Base-by-base conservation (phyloP, 2,888 invertebrate species). In the Drosophila borborema region DNA sequence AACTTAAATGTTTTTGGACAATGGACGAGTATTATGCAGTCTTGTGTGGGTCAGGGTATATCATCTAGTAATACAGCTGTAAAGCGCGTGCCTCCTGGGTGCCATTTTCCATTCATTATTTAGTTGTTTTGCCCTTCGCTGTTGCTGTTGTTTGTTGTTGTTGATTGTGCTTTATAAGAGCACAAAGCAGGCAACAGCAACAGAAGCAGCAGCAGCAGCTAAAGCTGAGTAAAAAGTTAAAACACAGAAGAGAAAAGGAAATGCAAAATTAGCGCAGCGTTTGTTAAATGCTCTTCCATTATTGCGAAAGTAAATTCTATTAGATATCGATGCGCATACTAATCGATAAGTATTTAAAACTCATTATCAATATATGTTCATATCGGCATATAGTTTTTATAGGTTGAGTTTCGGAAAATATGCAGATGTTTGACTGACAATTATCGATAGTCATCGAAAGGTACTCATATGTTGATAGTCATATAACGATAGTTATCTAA, bases 41-140 rank as follows among this genome's bases (percentile, higher is more conserved):
- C 18, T 18, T 34, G 49, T 66, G 53, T 51, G 41, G 40, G 58
- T 60, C 45, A 28, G 14, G 41, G 34, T 23, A 18, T 77, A 72
- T 64, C 68, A 72, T 64, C 68, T 81, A 38, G 54, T 36, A 36
- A 3, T 31, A 34, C 5, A 28, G 10, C 68, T 79, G 38, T 36
- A 61, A 55, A 69, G 66, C 69, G 61, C 28, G 16, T 63, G 77
- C 81, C 81, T 74, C 86, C 63, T 83, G 86, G 84, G 84, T 83
- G 69, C 74, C 84, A 86, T 82, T 77, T 72, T 64, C 86, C 75
- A 81, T 86, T 75, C 84, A 86, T 82, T 86, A 81, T 81, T 81
- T 77, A 71, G 64, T 56, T 65, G 62, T 51, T 38, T 34, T 64
- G 49, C 48, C 31, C 34, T 31, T 65, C 49, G 48, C 46, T 49